Evolutionary conservation across 1,140 invertebrate species (phyloP).

Genomic region (Solenopsis fugax): DNA sequence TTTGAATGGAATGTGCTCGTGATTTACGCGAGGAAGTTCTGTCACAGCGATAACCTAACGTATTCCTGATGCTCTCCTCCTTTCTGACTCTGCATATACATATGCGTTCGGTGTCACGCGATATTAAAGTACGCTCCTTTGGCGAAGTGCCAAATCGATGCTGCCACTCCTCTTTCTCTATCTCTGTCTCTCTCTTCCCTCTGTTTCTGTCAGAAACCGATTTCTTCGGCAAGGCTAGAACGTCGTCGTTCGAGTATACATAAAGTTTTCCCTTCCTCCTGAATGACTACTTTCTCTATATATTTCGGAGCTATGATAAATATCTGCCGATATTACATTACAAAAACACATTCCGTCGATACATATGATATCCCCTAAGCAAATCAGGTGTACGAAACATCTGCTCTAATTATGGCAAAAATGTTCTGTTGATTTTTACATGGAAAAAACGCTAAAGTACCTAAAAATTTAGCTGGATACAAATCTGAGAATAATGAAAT

Average conservation of each 20-base stretch:
- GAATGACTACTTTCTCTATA: background rate
- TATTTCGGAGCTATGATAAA: constrained; percentile 17
- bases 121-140: constrained; percentile 73
- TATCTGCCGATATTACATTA: constrained; percentile 36
- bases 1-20: constrained; percentile 37
- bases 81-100: constrained; percentile 32
- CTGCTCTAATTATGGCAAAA: background rate
- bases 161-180: constrained; percentile 23
- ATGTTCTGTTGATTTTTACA: background rate
- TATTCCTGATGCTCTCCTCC: constrained; percentile 51
- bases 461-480: too few relatives aligned
- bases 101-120: constrained; percentile 59
- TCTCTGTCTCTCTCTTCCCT: background rate
- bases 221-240: constrained; percentile 19
- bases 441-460: too few relatives aligned
- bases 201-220: constrained; percentile 46
- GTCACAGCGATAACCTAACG: constrained; percentile 63
- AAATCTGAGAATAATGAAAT: background rate
- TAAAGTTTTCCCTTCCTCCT: background rate
- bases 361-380: background rate
- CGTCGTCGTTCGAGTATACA: constrained; percentile 12
- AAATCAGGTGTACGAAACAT: constrained; percentile 6
- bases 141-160: constrained; percentile 68
- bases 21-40: constrained; percentile 35
- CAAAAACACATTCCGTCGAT: background rate